Evolutionary conservation across 2,888 invertebrate genomes (phyloP).

Genomic region (Diabrotica balteata): DNA sequence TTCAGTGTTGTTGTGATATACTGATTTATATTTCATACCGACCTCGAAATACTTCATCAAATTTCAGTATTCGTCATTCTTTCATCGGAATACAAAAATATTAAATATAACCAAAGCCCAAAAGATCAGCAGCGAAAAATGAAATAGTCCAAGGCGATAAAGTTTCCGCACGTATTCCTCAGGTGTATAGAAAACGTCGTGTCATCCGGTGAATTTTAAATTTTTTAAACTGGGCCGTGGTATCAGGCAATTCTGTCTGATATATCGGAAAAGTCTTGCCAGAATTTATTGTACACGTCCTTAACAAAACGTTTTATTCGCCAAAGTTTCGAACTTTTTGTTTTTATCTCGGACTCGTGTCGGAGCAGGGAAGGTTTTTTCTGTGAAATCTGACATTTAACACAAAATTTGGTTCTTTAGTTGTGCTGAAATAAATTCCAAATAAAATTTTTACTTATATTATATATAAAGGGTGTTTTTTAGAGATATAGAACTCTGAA

Average conservation of each 20-base stretch:
- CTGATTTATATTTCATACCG: no score
- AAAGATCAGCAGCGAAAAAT: conserved; percentile 11
- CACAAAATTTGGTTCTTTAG: no score
- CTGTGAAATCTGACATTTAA: no score
- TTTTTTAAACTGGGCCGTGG: conserved; percentile 24
- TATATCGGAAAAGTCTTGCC: conserved; percentile 15
- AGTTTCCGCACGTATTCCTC: conserved; percentile 24
- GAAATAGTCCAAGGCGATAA: conserved; percentile 10
- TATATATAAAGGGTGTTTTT: no score
- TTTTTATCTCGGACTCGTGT: neutral
- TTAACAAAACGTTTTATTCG: conserved; percentile 14
- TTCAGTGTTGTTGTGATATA: no score
- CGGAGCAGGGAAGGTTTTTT: no score
- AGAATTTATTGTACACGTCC: conserved; percentile 19
- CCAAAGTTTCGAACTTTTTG: conserved; percentile 19
- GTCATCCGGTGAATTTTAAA: conserved; percentile 25
- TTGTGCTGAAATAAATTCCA: no score
- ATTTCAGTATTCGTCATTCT: conserved; percentile 1
- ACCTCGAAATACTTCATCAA: neutral
- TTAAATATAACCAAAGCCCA: conserved; percentile 11
- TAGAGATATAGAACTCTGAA: no score
- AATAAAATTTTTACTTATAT: no score
- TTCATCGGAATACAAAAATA: neutral
- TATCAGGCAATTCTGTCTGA: conserved; percentile 19
- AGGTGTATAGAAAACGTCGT: conserved; percentile 23